These are phyloP conservation scores for Meliscaeva auricollis DNA, from an alignment of 2,888 invertebrate species.

Conservation along the genomic window DNA sequence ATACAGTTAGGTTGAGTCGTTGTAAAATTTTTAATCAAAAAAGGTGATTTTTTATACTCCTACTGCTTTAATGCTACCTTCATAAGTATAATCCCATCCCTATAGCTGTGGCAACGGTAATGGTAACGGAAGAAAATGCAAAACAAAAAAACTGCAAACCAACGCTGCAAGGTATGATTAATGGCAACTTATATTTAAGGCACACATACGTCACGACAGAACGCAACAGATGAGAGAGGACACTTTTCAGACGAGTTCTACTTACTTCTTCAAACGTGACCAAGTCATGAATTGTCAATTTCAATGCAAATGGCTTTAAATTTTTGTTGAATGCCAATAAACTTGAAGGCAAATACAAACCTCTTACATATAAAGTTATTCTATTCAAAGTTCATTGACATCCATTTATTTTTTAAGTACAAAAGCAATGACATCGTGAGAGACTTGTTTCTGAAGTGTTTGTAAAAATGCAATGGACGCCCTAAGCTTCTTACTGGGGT, in stretches of 20 bases:
- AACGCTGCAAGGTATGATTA: constrained; percentile 62
- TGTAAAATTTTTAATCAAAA: constrained; percentile 69
- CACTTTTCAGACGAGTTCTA: neutral
- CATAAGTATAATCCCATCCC: constrained; percentile 12
- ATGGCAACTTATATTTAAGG: constrained; percentile 61
- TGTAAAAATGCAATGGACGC: constrained; percentile 40
- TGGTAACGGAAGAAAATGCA: constrained; percentile 28
- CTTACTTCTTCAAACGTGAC: neutral
- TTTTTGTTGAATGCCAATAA: neutral
- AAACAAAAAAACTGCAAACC: too few relatives aligned
- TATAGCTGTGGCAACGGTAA: neutral
- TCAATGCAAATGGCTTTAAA: neutral
- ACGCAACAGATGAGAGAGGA: constrained; percentile 60
- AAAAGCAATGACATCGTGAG: constrained; percentile 11
- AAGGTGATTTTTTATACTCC: constrained; percentile 65
- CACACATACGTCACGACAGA: constrained; percentile 50
- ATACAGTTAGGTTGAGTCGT: constrained; percentile 32
- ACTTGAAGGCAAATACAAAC: too few relatives aligned
- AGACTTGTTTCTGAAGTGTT: constrained; percentile 15
- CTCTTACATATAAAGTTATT: constrained; percentile 13
- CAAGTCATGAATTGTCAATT: neutral
- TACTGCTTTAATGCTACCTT: constrained; percentile 49
- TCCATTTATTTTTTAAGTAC: neutral
- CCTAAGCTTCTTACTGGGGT: constrained; percentile 21
- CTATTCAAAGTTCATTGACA: constrained; percentile 54